phyloP scores from a whole-genome alignment of 2,888 invertebrate species.

The Stramonita haemastoma region DNA sequence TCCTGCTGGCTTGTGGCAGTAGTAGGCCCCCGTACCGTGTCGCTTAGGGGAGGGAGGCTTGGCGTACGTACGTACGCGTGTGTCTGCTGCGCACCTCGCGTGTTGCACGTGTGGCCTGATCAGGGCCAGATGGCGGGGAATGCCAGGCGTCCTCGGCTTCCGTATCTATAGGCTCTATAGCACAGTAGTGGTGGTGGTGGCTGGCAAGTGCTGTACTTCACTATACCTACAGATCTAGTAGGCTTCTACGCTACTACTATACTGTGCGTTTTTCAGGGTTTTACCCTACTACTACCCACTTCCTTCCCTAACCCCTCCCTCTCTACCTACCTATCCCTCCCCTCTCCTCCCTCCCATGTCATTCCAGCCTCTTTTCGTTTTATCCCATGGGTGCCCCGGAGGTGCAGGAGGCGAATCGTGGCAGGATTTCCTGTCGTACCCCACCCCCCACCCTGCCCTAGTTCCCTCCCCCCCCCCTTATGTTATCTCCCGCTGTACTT shows the following conservation, averaged over 20 bases:
- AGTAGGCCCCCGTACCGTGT: too few relatives aligned
- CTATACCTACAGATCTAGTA: neutral
- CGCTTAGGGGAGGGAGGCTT: too few relatives aligned
- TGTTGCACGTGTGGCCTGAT: slow-evolving; percentile 39
- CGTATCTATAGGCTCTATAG: neutral
- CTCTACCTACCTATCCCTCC: neutral
- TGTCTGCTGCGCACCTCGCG: slow-evolving; percentile 32
- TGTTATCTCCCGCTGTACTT: too few relatives aligned
- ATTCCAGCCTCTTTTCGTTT: neutral
- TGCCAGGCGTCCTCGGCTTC: slow-evolving; percentile 33
- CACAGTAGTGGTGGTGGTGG: neutral
- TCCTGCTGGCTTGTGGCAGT: too few relatives aligned
- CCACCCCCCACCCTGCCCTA: too few relatives aligned
- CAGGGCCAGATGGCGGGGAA: slow-evolving; percentile 38
- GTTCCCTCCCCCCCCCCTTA: too few relatives aligned
- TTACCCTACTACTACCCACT: neutral
- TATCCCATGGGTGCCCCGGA: too few relatives aligned
- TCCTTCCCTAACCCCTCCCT: neutral
- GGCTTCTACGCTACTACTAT: neutral
- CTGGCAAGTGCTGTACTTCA: neutral
- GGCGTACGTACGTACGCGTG: neutral
- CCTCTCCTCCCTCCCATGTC: neutral
- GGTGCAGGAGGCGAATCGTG: too few relatives aligned
- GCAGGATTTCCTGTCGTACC: too few relatives aligned
- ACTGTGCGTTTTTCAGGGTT: neutral